Conservation (phyloP, 2,797 vertebrate species). For the Sebastes minor region DNA sequence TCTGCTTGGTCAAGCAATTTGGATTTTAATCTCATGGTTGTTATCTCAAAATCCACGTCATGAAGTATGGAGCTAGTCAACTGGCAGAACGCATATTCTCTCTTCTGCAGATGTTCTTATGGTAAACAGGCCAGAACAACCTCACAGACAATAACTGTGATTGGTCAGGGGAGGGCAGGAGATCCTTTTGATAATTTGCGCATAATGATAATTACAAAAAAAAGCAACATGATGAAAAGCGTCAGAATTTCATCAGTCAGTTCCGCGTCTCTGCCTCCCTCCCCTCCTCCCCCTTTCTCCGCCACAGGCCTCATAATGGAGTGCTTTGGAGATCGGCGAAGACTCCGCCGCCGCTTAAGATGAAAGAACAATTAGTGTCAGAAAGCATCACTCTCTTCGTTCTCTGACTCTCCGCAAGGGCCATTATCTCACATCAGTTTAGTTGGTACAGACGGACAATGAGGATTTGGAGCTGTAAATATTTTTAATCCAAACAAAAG, state of each 20-base stretch:
- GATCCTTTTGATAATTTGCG: slow-evolving; percentile 27
- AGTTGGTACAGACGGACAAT: slow-evolving; percentile 29
- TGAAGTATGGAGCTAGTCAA: slow-evolving; percentile 39
- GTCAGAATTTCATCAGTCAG: slow-evolving; percentile 40
- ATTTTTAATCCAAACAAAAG: slow-evolving; percentile 25
- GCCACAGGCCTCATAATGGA: slow-evolving; percentile 46
- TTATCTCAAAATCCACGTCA: slow-evolving; percentile 66
- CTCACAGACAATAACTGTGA: slow-evolving; percentile 5
- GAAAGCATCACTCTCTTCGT: slow-evolving; percentile 44
- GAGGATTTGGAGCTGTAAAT: slow-evolving; percentile 35
- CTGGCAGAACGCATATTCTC: slow-evolving; percentile 7
- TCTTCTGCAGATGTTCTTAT: slow-evolving; percentile 4
- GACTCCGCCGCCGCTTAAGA: slow-evolving; percentile 37
- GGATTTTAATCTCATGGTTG: slow-evolving; percentile 71
- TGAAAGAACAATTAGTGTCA: slow-evolving; percentile 72
- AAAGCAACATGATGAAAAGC: slow-evolving; percentile 24
- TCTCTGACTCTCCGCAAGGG: slow-evolving; percentile 37
- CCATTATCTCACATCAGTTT: slow-evolving; percentile 53
- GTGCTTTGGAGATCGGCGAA: slow-evolving; percentile 52
- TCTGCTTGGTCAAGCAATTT: slow-evolving; percentile 69
- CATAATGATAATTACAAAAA: slow-evolving; percentile 1
- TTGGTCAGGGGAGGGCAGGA: background rate
- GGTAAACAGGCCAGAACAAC: background rate
- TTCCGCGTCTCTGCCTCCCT: background rate
- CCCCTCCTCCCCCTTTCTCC: background rate